Evolutionary conservation across 2,113 vertebrate genomes (phyloP), one percentile per base, ranked within the genome.

Genomic region (Leptodactylus fuscus): DNA sequence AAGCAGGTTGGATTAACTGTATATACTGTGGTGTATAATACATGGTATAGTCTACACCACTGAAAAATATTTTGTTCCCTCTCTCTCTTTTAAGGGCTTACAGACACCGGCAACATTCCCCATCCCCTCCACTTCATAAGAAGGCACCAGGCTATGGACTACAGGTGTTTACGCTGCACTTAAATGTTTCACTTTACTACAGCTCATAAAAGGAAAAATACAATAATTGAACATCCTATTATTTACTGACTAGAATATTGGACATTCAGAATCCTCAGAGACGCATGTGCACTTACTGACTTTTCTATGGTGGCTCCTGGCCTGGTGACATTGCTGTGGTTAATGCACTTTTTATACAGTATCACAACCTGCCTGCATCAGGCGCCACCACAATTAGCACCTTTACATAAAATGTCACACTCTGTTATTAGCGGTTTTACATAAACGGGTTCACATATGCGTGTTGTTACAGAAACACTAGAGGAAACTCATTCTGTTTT

Each of bases 121-220:
- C 88, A 38, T 87, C 87, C 22, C 77, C 80, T 22, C 49, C 87
- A 13, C 87, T 90, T 85, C 89, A 90, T 76, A 81, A 89, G n/a
- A 94, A 87, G 90, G 90, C 90, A 36, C 87, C 94, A 0, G 94
- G 94, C 24, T 99, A 96, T 18, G 98, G 98, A 2, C 93, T 99
- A 0, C 97, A 95, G 91, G 97, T 99, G 71, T 48, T 91, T 85
- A 84, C 27, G 1, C n/a, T 32, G 7, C 60, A 20, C 24, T 38
- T 5, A 27, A 3, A 29, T 62, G 16, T 2, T 55, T 24, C 6
- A 5, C n/a, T 53, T 4, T 53, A 53, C 51, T n/a, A n/a, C n/a
- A n/a, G n/a, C n/a, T n/a, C n/a, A n/a, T n/a, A n/a, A n/a, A n/a
- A 53, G 51, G 20, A 5, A 53, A 53, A 22, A 7, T 53, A 3